Evolutionary conservation across 2,113 vertebrate species (phyloP).

Genomic region (Equus przewalskii): DNA sequence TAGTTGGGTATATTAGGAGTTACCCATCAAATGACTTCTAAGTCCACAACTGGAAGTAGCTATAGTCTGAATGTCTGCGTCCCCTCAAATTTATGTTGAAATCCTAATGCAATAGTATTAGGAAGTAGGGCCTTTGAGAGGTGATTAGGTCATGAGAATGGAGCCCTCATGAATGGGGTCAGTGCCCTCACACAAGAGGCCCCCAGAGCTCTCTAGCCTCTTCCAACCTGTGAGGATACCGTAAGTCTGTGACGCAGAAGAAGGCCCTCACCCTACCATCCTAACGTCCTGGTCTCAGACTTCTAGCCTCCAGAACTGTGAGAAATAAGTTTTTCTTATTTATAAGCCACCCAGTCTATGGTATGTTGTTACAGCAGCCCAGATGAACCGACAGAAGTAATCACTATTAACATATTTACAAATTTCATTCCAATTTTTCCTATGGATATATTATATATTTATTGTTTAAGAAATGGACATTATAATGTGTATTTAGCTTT

Average conservation of each 20-base stretch:
- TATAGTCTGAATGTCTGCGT: neutral
- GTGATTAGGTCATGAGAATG: neutral
- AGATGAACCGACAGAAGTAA: neutral
- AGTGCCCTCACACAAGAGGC: neutral
- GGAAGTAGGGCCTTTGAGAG: neutral
- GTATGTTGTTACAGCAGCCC: neutral
- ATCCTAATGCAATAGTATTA: neutral
- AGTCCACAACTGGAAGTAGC: neutral
- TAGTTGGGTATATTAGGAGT: conserved; percentile 43
- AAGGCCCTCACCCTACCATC: neutral
- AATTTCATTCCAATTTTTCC: neutral
- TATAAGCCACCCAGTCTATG: neutral
- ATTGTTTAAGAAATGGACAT: conserved; percentile 27
- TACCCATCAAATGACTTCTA: neutral
- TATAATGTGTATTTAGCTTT: neutral
- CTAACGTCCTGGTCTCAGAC: neutral
- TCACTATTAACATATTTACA: neutral
- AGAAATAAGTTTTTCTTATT: neutral
- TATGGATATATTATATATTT: neutral
- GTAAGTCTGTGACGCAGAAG: neutral
- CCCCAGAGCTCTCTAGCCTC: neutral
- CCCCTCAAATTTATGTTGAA: neutral
- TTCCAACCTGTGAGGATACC: neutral
- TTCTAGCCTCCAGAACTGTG: neutral
- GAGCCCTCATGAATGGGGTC: no score